Evolutionary conservation across 2,113 vertebrate species (phyloP).

Genomic region (Microcebus ravelobensis): DNA sequence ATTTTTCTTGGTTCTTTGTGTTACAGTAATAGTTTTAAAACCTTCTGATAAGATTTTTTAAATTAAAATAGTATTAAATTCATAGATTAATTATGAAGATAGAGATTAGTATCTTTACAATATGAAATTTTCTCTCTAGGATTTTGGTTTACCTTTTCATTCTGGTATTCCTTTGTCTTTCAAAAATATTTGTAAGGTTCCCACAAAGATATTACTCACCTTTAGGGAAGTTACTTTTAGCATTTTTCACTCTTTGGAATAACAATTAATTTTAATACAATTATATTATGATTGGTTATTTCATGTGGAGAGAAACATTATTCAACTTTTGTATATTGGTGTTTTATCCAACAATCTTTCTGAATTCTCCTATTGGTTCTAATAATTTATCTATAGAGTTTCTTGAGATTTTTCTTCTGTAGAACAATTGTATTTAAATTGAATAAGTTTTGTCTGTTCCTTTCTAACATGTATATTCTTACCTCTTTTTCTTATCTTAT

Average conservation of each 20-base stretch:
- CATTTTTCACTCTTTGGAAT: neutral
- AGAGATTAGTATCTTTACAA: neutral
- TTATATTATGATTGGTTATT: neutral
- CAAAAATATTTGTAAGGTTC: neutral
- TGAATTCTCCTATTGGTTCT: slow-evolving; percentile 28
- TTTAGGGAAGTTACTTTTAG: slow-evolving; percentile 4
- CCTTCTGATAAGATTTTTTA: neutral
- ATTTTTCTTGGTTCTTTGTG: neutral
- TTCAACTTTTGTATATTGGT: neutral
- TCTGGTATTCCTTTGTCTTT: slow-evolving; percentile 8
- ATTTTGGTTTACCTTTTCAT: neutral
- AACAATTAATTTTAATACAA: neutral
- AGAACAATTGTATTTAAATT: slow-evolving; percentile 25
- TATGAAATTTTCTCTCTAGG: neutral
- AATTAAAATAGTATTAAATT: neutral
- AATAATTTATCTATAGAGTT: neutral
- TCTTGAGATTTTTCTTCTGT: neutral
- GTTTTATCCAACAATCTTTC: slow-evolving; percentile 14
- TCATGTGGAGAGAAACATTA: slow-evolving; percentile 25
- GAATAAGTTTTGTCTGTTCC: neutral
- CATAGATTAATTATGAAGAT: neutral
- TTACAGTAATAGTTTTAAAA: neutral
- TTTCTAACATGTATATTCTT: neutral
- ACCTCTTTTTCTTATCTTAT: neutral
- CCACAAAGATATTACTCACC: neutral